Percentiles rank a stretch among this genome's conserved stretches.
Conservation (phyloP, 2,113 vertebrate species). For the Dissostichus mawsoni region DNA sequence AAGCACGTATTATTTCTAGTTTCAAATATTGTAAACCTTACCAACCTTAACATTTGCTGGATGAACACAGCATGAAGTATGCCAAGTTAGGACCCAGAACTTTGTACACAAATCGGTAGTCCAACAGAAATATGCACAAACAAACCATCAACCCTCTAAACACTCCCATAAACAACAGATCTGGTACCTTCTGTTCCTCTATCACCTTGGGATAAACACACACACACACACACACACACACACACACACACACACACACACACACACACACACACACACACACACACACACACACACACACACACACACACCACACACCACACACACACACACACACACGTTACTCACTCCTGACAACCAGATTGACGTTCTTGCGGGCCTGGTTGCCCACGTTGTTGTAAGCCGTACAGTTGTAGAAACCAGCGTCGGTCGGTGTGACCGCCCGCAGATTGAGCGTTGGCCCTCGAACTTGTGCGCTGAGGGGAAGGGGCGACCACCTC, state of each 20-base stretch:
- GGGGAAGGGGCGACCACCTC: slow-evolving; percentile 91
- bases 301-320: too few species aligned
- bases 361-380: slow-evolving; percentile 93
- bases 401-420: slow-evolving; percentile 96
- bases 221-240: neutral
- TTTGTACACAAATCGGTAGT: neutral
- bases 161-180: neutral
- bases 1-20: neutral
- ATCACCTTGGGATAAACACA: neutral
- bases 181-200: neutral
- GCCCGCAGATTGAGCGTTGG: slow-evolving; percentile 88
- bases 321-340: neutral
- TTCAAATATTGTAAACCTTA: neutral
- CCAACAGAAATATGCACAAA: too few species aligned
- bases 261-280: slow-evolving; percentile 1
- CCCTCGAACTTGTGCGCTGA: slow-evolving; percentile 86
- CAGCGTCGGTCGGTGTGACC: slow-evolving; percentile 88
- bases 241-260: neutral
- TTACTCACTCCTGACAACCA: slow-evolving; percentile 89
- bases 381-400: slow-evolving; percentile 98
- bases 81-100: neutral
- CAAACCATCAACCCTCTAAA: neutral
- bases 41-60: neutral
- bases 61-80: neutral
- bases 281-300: too few species aligned